Evolutionary conservation across 2,888 invertebrate genomes (phyloP).

Genomic region (Leucoptera coffeella): DNA sequence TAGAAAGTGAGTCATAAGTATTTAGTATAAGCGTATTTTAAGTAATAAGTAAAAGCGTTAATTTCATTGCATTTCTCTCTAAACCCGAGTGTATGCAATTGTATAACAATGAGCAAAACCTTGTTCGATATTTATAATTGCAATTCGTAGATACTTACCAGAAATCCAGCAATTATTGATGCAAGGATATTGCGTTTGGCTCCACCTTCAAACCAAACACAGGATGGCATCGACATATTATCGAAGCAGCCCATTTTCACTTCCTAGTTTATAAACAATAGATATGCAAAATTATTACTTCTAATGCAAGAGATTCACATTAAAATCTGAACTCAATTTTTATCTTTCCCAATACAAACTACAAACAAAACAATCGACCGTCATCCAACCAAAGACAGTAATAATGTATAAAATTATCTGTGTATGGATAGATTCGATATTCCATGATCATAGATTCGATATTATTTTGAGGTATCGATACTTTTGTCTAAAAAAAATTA

Average conservation of each 20-base stretch:
- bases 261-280: neutral
- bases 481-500: too few species aligned
- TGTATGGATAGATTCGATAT: too few species aligned
- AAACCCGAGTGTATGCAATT: too few species aligned
- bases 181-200: conserved; percentile 83
- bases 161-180: conserved; percentile 76
- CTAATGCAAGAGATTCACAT: neutral
- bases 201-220: conserved; percentile 80
- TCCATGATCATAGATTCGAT: too few species aligned
- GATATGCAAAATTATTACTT: neutral
- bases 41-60: neutral
- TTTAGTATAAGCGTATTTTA: neutral
- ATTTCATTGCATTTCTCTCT: too few species aligned
- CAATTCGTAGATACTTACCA: conserved; percentile 63
- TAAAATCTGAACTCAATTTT: neutral
- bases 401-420: too few species aligned
- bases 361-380: too few species aligned
- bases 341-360: too few species aligned
- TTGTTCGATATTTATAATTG: too few species aligned
- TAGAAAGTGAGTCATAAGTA: neutral
- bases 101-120: too few species aligned
- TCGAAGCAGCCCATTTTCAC: conserved; percentile 60
- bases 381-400: too few species aligned
- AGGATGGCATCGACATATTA: conserved; percentile 66
- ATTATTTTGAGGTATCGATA: too few species aligned